Base-by-base conservation (phyloP, 2,797 vertebrate genomes). In the Oryzias sinensis region DNA sequence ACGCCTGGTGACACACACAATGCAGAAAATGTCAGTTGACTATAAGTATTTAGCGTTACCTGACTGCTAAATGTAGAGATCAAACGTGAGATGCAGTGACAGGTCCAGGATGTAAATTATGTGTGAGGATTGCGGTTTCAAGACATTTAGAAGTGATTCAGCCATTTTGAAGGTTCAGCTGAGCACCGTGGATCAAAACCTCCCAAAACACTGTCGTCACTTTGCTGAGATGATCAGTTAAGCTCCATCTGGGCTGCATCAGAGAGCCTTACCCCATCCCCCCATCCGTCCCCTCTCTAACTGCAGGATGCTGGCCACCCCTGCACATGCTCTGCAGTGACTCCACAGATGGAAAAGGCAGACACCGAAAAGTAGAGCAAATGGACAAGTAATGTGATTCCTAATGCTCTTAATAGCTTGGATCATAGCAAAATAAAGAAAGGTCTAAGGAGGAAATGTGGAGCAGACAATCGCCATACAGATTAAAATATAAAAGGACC, bases 1-100 rank as follows among this genome's bases (percentile, higher is more conserved):
- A 97, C 41, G 96, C 96, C 96, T 98, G 84, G 53, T 68, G 51
- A 65, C 0, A 70, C 29, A 37, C 29, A 37, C 0, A 37, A 37
- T 37, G 33, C 33, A 37, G 9, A 37, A 37, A 37, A 37, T 37
- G 6, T 15, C 2, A 3, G 16, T 53, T 57, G 42, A 29, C 77
- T 64, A 59, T 43, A 53, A n/a, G 29, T 18, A 14, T 37, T 47
- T 22, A 27, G 25, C 25, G 16, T 33, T 46, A 43, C 25, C 6
- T 25, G 2, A 37, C 16, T 46, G 2, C 44, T 60, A 46, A 53
- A 33, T 33, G 8, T 33, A 33, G 8, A 3, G 33, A 9, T 37
- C 9, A 37, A 37, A 37, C 9, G 11, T 2, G 0, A 33, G 29
- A 11, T 22, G 20, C 20, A 22, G 20, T 22, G 29, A 37, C 25